A percentile compares a stretch with the other conserved stretches of the same genome.
These are phyloP conservation scores for Sthenelais limicola DNA, from an alignment of 2,888 invertebrate genomes.

Conservation along the genomic window DNA sequence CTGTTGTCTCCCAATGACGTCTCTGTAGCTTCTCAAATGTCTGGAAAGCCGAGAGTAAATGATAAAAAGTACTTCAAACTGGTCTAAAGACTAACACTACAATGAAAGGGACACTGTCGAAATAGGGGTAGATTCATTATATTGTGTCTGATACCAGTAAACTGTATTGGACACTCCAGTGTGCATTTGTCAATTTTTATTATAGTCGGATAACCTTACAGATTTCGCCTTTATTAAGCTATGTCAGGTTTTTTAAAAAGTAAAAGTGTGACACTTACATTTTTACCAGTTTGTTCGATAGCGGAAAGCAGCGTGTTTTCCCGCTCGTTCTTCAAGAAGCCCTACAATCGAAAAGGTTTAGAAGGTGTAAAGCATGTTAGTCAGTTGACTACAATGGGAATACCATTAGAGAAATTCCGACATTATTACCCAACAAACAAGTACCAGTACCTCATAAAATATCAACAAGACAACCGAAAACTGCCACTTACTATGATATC, in stretches of 20 bases:
- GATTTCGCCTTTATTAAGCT: too few relatives aligned
- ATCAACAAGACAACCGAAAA: not conserved
- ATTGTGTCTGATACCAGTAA: too few relatives aligned
- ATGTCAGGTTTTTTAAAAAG: too few relatives aligned
- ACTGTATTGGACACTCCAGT: too few relatives aligned
- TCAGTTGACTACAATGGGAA: not conserved
- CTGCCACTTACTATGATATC: not conserved
- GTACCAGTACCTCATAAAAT: not conserved
- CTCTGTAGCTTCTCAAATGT: constrained; percentile 77
- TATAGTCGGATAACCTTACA: too few relatives aligned
- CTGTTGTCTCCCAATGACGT: constrained; percentile 82
- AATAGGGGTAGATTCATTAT: too few relatives aligned
- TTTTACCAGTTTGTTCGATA: constrained; percentile 82
- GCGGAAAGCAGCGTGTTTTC: constrained; percentile 93
- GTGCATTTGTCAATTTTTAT: too few relatives aligned
- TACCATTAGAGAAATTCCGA: not conserved
- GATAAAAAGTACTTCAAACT: too few relatives aligned
- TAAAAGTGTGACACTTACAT: constrained; percentile 65
- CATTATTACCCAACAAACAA: not conserved
- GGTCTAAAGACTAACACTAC: too few relatives aligned
- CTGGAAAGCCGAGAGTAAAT: too few relatives aligned
- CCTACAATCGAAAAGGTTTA: constrained; percentile 74
- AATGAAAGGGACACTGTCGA: too few relatives aligned
- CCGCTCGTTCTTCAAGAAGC: constrained; percentile 91
- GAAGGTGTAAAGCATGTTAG: not conserved